Base-by-base conservation (phyloP, 2,113 vertebrate genomes). In the Hemiscyllium ocellatum region DNA sequence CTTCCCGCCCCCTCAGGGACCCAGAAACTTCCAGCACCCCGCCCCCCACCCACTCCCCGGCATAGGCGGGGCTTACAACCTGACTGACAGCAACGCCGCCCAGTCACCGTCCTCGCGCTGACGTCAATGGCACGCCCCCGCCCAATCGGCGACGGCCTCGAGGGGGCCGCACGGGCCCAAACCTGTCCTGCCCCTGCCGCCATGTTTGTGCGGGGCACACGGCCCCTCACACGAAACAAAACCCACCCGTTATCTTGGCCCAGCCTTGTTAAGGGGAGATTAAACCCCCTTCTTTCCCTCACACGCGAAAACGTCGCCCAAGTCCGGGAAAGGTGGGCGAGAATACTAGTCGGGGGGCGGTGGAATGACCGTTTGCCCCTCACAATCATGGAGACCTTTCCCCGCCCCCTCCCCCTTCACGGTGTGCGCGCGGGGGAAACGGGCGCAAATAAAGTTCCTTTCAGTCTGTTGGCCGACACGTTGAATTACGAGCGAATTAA, bases 141-240 rank as follows among this genome's bases (percentile, higher is more conserved):
- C 26, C 86, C 89, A 91, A 91, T 91, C 90, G 2, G 17, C 90
- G 33, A 24, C 5, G 20, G 20, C 24, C 47, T 0, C 0, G 4
- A 4, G 37, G 85, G 37, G n/a, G 47, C 83, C 20, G 20, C 2
- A 1, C 22, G 1, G 15, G 13, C 6, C 6, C 85, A 2, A 7
- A 47, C 42, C 42, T 47, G 42, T 47, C 3, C 47, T 8, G 17
- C 1, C 1, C 2, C 0, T 2, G 65, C 7, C 66, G 66, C 93
- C 93, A 94, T 94, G 5, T 94, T 94, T 94, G 66, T 70, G 93
- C 93, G 66, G 93, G 93, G 93, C 93, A 70, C 20, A 33, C 17
- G 4, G 29, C 1, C 15, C 1, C 1, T 0, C 50, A 13, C 26
- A 12, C 56, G 56, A 89, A 56, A 90, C 17, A 65, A 22, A 33